phyloP scores from a whole-genome alignment of 1,140 invertebrate genomes.

The Nasonia longicornis region DNA sequence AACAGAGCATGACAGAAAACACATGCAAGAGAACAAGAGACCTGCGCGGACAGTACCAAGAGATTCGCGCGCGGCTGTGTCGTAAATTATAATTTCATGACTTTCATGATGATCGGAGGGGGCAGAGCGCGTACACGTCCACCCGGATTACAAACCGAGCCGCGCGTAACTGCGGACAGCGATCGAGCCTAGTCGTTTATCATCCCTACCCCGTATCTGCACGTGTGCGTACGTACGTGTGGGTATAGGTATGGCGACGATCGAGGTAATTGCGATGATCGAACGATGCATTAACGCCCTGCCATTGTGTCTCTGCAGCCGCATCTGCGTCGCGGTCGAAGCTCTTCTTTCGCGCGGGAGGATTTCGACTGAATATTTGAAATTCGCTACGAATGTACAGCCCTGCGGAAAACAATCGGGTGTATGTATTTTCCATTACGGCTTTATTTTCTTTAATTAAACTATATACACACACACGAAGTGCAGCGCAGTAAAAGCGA shows the following conservation, averaged over 20 bases:
- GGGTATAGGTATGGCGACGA: not conserved
- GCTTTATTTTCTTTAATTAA: conserved; percentile 1
- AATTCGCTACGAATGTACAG: too few relatives aligned
- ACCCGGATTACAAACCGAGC: conserved; percentile 2
- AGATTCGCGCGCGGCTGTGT: not conserved
- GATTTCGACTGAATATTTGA: too few relatives aligned
- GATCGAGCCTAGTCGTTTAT: conserved; percentile 15
- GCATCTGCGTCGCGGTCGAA: too few relatives aligned
- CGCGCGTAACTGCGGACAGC: conserved; percentile 16
- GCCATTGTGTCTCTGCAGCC: not conserved
- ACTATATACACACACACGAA: not conserved
- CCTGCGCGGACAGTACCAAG: too few relatives aligned
- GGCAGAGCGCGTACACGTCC: not conserved
- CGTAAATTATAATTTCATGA: conserved; percentile 54
- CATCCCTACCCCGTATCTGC: not conserved
- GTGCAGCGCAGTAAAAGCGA: not conserved
- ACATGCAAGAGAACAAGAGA: not conserved
- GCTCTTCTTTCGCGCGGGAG: too few relatives aligned
- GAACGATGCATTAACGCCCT: conserved; percentile 9
- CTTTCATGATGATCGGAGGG: conserved; percentile 33
- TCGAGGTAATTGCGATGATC: not conserved
- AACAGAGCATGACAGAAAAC: not conserved
- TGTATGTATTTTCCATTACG: not conserved
- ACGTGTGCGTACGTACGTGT: not conserved
- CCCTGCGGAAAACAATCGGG: too few relatives aligned